Evolutionary conservation across 1,140 invertebrate genomes (phyloP).

Genomic region (Papilio helenus): DNA sequence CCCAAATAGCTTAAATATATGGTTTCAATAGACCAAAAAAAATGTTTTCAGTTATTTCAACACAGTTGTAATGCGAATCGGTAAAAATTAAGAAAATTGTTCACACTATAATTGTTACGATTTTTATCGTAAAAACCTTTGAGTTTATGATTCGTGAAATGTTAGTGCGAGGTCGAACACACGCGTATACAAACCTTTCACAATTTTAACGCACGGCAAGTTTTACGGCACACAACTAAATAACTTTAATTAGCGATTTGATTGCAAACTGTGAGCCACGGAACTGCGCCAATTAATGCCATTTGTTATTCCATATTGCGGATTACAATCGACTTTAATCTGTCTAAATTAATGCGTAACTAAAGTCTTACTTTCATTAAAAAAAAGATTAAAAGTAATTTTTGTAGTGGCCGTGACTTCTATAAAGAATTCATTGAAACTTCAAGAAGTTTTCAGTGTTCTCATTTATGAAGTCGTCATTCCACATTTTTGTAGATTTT

Average conservation of each 20-base stretch:
- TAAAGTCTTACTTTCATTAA: neutral
- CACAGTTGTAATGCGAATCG: neutral
- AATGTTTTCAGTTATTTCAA: neutral
- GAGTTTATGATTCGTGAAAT: constrained; percentile 13
- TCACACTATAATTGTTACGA: constrained; percentile 1
- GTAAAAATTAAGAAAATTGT: neutral
- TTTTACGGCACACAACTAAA: constrained; percentile 12
- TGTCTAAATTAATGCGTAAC: neutral
- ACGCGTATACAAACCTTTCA: constrained; percentile 15
- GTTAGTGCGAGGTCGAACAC: constrained; percentile 11
- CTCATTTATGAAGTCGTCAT: neutral
- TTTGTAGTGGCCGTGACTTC: neutral
- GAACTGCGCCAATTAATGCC: constrained; percentile 6
- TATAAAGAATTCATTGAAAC: too few species aligned
- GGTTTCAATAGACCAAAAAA: neutral
- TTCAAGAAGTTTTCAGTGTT: neutral
- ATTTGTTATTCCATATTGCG: constrained; percentile 7
- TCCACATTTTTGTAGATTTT: neutral
- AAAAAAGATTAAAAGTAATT: neutral
- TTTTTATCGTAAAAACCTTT: neutral
- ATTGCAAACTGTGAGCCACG: neutral
- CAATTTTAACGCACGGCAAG: constrained; percentile 30
- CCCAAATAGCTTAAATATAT: too few species aligned
- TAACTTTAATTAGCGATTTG: constrained; percentile 20
- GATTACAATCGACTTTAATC: constrained; percentile 1